These are phyloP conservation scores for Enhydra lutris DNA, from an alignment of 2,113 vertebrate species.

Conservation along the genomic window DNA sequence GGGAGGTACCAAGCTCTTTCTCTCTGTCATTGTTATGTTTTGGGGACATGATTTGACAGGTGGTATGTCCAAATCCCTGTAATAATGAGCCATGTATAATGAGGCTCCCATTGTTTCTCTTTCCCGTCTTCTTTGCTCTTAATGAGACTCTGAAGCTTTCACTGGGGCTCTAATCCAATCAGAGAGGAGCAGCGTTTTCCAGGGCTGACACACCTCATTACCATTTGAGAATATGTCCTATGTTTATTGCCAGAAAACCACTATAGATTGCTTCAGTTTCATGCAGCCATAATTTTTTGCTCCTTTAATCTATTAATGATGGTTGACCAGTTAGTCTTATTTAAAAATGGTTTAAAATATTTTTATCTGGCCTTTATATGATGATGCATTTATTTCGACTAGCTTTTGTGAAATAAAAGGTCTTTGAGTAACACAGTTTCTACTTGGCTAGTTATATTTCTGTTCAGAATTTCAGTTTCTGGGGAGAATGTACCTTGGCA, in stretches of 20 bases:
- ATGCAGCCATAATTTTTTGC: background rate
- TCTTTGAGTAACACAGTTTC: constrained; percentile 15
- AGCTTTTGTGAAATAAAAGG: constrained; percentile 39
- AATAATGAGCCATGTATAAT: constrained; percentile 52
- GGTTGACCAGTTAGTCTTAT: constrained; percentile 29
- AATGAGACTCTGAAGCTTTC: constrained; percentile 64
- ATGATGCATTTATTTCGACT: background rate
- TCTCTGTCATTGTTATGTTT: background rate
- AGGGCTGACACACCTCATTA: constrained; percentile 51
- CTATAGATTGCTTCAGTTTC: background rate
- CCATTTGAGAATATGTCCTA: constrained; percentile 27
- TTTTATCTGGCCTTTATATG: constrained; percentile 47
- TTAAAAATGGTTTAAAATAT: constrained; percentile 61
- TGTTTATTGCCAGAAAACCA: constrained; percentile 42
- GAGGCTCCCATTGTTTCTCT: constrained; percentile 38
- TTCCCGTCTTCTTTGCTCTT: constrained; percentile 47
- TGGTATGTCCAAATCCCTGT: constrained; percentile 22
- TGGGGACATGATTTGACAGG: constrained; percentile 57
- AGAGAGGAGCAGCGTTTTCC: background rate
- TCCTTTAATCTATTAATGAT: constrained; percentile 14
- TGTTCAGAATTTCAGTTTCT: constrained; percentile 17
- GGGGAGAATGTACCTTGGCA: background rate
- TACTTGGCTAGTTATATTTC: constrained; percentile 10
- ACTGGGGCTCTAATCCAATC: constrained; percentile 44
- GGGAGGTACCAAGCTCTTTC: background rate